phyloP scores from a whole-genome alignment of 2,888 invertebrate species.

The Xestia rhomboidea region DNA sequence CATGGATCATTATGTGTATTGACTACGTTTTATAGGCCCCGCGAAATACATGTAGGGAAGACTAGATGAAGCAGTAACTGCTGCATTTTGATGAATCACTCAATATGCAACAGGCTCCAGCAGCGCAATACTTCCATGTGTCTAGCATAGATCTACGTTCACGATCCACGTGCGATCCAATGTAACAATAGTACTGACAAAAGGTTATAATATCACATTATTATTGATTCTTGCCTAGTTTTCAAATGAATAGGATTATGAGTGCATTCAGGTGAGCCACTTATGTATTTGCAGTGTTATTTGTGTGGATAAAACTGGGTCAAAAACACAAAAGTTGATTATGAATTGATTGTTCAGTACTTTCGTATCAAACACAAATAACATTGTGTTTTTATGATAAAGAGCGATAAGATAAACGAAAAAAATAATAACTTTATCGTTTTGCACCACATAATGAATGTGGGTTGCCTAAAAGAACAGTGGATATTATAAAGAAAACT shows the following conservation, averaged over 20 bases:
- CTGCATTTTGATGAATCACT: not conserved
- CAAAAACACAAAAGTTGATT: constrained; percentile 21
- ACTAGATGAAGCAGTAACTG: not conserved
- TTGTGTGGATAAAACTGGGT: constrained; percentile 19
- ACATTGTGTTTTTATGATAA: constrained; percentile 35
- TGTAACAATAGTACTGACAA: not conserved
- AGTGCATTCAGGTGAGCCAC: not conserved
- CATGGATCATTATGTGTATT: not conserved
- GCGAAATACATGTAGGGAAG: not conserved
- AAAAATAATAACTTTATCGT: constrained; percentile 24
- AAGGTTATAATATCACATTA: not conserved
- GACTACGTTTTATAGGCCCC: not conserved
- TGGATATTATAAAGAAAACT: not conserved
- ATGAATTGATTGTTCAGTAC: constrained; percentile 16
- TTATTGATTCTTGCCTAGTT: not conserved
- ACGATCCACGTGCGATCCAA: too few relatives aligned
- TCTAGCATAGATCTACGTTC: not conserved
- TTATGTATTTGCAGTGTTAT: not conserved
- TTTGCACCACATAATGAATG: not conserved
- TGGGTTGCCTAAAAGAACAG: not conserved
- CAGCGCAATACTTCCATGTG: not conserved
- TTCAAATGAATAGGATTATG: not conserved
- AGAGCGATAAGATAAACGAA: constrained; percentile 46
- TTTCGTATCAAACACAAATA: constrained; percentile 24
- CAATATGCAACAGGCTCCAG: not conserved